Percentiles rank a stretch among this genome's conserved stretches.
Evolutionary conservation across 2,113 vertebrate species (phyloP).

Genomic region (Salvelinus fontinalis): DNA sequence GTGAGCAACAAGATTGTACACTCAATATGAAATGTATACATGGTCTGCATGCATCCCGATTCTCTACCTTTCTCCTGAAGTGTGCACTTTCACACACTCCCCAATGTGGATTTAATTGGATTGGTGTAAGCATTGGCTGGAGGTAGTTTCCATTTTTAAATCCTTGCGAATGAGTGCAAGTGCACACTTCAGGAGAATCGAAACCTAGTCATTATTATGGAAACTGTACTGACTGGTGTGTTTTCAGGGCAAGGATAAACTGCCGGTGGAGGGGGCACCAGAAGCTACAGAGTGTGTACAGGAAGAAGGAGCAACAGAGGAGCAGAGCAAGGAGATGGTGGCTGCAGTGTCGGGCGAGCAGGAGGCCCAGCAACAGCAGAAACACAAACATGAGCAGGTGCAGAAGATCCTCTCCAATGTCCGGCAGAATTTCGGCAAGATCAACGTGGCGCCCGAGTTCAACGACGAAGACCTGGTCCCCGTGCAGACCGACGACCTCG

Average conservation of each 20-base stretch:
- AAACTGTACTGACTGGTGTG: background rate
- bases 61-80: too few species aligned
- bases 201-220: background rate
- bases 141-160: background rate
- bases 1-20: too few species aligned
- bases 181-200: background rate
- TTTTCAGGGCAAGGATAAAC: slow-evolving; percentile 37
- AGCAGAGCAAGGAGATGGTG: background rate
- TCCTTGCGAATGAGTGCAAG: background rate
- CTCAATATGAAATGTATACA: too few species aligned
- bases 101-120: too few species aligned
- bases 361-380: slow-evolving; percentile 31
- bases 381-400: slow-evolving; percentile 67
- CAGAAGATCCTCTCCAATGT: slow-evolving; percentile 81
- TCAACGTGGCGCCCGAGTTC: slow-evolving; percentile 90
- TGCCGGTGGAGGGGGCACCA: slow-evolving; percentile 31
- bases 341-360: slow-evolving; percentile 19
- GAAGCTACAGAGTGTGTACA: slow-evolving; percentile 34
- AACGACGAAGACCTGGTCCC: slow-evolving; percentile 88
- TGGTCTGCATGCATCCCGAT: too few species aligned
- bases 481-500: slow-evolving; percentile 84
- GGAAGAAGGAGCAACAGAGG: slow-evolving; percentile 45
- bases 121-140: background rate
- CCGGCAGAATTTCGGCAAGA: slow-evolving; percentile 93
- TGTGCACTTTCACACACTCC: too few species aligned